Evolutionary conservation across 2,888 invertebrate species (phyloP).

Genomic region (Limnephilus lunatus): DNA sequence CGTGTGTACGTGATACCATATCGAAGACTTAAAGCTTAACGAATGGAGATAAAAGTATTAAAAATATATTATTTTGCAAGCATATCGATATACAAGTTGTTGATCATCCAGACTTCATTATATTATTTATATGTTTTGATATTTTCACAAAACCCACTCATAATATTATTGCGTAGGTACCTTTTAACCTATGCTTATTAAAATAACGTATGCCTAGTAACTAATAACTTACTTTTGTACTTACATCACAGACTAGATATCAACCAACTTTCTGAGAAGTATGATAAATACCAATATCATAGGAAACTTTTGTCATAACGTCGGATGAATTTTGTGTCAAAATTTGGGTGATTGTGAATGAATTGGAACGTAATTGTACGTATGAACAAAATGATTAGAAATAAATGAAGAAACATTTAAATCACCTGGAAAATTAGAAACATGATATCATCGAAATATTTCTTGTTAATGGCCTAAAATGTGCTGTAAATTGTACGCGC

Average conservation of each 20-base stretch:
- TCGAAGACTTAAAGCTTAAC: slow-evolving; percentile 50
- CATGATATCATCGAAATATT: too few relatives aligned
- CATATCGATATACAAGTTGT: not conserved
- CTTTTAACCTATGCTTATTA: too few relatives aligned
- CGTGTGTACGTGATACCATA: slow-evolving; percentile 39
- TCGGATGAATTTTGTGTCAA: not conserved
- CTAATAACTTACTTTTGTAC: too few relatives aligned
- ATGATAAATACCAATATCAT: not conserved
- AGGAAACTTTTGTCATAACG: not conserved
- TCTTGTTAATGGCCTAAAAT: too few relatives aligned
- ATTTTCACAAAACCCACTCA: not conserved
- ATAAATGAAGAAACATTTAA: too few relatives aligned
- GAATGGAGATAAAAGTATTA: slow-evolving; percentile 33
- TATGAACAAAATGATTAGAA: too few relatives aligned
- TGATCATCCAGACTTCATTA: not conserved
- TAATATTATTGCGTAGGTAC: not conserved
- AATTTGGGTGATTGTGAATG: not conserved
- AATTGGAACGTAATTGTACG: not conserved
- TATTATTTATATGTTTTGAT: not conserved
- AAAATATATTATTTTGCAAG: slow-evolving; percentile 8
- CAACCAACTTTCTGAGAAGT: not conserved
- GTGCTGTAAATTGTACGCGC: too few relatives aligned
- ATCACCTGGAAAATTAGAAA: too few relatives aligned
- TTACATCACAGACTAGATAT: not conserved
- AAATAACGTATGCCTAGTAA: too few relatives aligned